Evolutionary conservation across 2,888 invertebrate genomes (phyloP).

Genomic region (Agriopis marginaria): DNA sequence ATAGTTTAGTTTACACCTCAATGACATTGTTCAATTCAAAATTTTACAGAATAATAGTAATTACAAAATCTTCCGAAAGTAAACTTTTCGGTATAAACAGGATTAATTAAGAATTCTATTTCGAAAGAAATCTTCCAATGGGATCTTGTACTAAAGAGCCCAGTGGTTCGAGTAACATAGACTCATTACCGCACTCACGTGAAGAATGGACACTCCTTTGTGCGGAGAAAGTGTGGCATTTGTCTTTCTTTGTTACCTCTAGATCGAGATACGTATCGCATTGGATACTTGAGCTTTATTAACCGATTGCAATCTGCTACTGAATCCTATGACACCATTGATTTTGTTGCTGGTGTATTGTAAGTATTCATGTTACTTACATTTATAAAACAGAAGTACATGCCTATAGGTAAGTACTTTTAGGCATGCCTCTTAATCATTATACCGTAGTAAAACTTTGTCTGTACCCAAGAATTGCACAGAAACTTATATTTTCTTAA

Average conservation of each 20-base stretch:
- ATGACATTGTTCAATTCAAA: too few species aligned
- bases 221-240: slow-evolving; percentile 73
- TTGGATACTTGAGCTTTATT: slow-evolving; percentile 55
- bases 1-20: too few species aligned
- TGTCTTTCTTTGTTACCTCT: slow-evolving; percentile 75
- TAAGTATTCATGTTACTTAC: too few species aligned
- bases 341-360: slow-evolving; percentile 33
- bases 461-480: too few species aligned
- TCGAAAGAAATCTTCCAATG: neutral
- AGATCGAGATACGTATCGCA: slow-evolving; percentile 60
- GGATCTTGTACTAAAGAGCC: slow-evolving; percentile 23
- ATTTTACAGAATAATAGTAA: too few species aligned
- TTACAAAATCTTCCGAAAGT: too few species aligned
- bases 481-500: too few species aligned
- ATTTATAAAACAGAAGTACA: too few species aligned
- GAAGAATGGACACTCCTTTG: slow-evolving; percentile 80
- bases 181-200: slow-evolving; percentile 71
- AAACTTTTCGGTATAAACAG: neutral
- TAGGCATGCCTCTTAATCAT: neutral
- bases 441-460: neutral
- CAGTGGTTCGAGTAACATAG: slow-evolving; percentile 59
- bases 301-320: slow-evolving; percentile 56
- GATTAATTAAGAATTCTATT: neutral
- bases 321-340: slow-evolving; percentile 48
- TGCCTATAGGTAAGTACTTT: too few species aligned